These are phyloP conservation scores for Ciconia nigra DNA, from an alignment of 2,797 vertebrate genomes.

Conservation along the genomic window DNA sequence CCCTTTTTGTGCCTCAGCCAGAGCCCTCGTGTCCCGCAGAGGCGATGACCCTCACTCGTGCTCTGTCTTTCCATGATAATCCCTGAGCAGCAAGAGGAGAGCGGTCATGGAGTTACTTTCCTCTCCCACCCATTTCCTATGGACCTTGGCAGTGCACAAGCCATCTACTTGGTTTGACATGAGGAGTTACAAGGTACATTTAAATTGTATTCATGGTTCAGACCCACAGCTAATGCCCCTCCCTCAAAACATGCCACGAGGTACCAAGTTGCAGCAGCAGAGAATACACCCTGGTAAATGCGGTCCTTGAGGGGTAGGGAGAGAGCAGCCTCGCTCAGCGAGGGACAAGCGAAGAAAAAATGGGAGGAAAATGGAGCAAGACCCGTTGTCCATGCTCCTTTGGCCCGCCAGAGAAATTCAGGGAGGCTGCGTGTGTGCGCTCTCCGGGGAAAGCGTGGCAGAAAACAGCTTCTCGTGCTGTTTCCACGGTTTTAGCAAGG, in stretches of 20 bases:
- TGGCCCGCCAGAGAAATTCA: not conserved
- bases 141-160: not conserved
- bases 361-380: not conserved
- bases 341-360: not conserved
- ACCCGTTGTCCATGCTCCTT: fast-evolving
- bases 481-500: not conserved
- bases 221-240: not conserved
- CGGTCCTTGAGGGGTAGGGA: not conserved
- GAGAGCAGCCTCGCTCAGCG: not conserved
- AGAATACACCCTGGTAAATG: fast-evolving
- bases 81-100: not conserved
- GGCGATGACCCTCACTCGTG: not conserved
- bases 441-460: not conserved
- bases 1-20: not conserved
- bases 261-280: not conserved
- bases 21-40: not conserved
- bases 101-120: not conserved
- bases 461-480: not conserved
- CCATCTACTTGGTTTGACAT: not conserved
- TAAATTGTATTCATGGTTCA: not conserved
- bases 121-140: not conserved
- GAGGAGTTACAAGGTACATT: not conserved
- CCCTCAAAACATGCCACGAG: fast-evolving
- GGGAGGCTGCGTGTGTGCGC: fast-evolving
- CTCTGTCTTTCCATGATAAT: not conserved